These are phyloP conservation scores for Asteroscopus sphinx DNA, from an alignment of 2,888 invertebrate genomes.

Conservation along the genomic window DNA sequence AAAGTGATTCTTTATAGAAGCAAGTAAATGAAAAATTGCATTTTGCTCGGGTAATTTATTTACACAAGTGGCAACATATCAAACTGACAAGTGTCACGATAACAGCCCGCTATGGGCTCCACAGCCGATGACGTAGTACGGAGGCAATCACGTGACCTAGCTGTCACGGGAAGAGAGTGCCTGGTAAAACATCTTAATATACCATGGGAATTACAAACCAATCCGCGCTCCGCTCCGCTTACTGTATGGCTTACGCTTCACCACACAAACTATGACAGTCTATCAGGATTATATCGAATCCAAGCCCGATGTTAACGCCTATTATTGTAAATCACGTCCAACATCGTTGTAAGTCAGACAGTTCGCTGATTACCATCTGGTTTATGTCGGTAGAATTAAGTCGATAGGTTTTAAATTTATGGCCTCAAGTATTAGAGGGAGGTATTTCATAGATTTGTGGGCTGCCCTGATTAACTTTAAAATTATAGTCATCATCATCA, in stretches of 20 bases:
- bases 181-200: too few species aligned
- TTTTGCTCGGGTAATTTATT: too few species aligned
- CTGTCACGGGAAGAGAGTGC: too few species aligned
- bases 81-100: too few species aligned
- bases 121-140: too few species aligned
- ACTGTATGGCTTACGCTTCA: not conserved
- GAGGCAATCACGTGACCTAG: too few species aligned
- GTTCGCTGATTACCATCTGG: slow-evolving; percentile 55
- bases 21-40: too few species aligned
- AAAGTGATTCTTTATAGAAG: too few species aligned
- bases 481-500: too few species aligned
- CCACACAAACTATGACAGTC: slow-evolving; percentile 46
- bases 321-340: slow-evolving; percentile 70
- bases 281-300: slow-evolving; percentile 61
- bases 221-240: slow-evolving; percentile 13
- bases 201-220: too few species aligned
- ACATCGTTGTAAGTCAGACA: slow-evolving; percentile 55
- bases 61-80: too few species aligned
- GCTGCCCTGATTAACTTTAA: slow-evolving; percentile 5
- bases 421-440: slow-evolving; percentile 10
- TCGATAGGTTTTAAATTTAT: slow-evolving; percentile 49
- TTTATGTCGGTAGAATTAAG: slow-evolving; percentile 53
- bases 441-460: slow-evolving; percentile 19
- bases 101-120: too few species aligned
- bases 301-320: slow-evolving; percentile 56